phyloP scores from a whole-genome alignment of 2,888 invertebrate species.

The Drosophila rellima region DNA sequence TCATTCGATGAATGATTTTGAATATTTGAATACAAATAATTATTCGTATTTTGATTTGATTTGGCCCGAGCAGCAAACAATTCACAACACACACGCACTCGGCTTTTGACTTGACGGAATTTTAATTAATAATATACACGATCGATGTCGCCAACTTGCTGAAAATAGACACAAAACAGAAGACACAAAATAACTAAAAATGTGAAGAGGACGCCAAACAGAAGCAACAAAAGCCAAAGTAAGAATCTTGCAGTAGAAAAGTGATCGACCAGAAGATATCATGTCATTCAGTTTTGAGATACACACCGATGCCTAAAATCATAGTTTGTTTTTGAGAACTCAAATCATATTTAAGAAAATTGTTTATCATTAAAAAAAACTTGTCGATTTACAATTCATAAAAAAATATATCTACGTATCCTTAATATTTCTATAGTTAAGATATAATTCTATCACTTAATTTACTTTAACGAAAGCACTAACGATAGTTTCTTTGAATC shows the following conservation, averaged over 20 bases:
- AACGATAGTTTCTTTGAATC: neutral
- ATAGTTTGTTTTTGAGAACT: no score
- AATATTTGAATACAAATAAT: conserved; percentile 67
- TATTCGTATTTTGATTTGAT: conserved; percentile 46
- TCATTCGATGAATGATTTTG: conserved; percentile 75
- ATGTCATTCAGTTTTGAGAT: neutral
- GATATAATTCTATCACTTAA: no score
- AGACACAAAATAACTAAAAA: conserved; percentile 48
- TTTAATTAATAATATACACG: conserved; percentile 76
- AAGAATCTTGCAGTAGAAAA: neutral
- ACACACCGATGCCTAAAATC: no score
- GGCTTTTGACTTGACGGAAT: conserved; percentile 62
- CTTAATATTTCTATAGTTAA: no score
- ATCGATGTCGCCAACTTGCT: conserved; percentile 71
- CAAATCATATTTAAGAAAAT: no score
- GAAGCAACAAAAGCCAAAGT: conserved; percentile 17
- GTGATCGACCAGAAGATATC: neutral
- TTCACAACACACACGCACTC: conserved; percentile 19
- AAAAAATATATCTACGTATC: no score
- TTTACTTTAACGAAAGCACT: neutral
- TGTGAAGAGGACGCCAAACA: conserved; percentile 17
- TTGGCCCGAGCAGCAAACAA: conserved; percentile 32
- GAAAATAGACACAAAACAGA: conserved; percentile 71
- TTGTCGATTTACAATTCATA: no score
- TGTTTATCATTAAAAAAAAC: no score